Percentiles rank a stretch among this genome's conserved stretches.
phyloP scores from a whole-genome alignment of 92 coral and sea anemone genomes.

The Meandrina meandrites region DNA sequence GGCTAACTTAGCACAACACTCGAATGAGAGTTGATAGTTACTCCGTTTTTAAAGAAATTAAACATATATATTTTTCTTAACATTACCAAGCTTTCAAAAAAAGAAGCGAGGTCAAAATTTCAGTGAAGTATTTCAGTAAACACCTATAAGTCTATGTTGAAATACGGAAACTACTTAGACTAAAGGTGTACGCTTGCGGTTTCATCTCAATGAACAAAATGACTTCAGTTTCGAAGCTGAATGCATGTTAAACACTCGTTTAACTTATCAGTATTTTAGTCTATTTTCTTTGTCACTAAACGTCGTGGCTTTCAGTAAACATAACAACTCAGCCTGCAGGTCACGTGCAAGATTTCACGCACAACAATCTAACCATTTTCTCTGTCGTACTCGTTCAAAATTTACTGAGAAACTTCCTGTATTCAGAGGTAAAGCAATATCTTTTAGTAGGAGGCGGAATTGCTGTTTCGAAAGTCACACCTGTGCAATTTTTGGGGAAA shows the following conservation, averaged over 20 bases:
- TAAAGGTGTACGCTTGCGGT: neutral
- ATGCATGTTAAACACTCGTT: neutral
- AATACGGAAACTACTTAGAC: neutral
- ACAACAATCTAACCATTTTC: neutral
- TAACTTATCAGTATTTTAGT: neutral
- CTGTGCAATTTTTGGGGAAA: neutral
- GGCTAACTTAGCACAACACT: neutral
- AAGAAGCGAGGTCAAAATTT: neutral
- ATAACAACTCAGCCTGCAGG: neutral
- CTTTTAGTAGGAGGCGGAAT: neutral
- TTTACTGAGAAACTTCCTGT: neutral
- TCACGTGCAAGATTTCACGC: neutral
- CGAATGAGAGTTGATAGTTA: neutral
- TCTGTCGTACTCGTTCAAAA: neutral
- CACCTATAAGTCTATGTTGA: neutral
- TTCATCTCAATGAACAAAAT: neutral
- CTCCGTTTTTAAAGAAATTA: neutral
- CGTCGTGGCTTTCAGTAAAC: slow-evolving; percentile 13
- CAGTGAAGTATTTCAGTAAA: neutral
- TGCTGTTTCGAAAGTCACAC: slow-evolving; percentile 8
- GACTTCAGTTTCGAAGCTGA: neutral
- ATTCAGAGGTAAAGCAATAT: neutral
- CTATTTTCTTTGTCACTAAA: slow-evolving; percentile 21
- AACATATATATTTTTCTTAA: neutral
- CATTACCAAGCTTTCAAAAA: neutral